Evolutionary conservation across 2,113 vertebrate species (phyloP), one percentile per base, ranked within the genome.

Genomic region (Caranx ignobilis): DNA sequence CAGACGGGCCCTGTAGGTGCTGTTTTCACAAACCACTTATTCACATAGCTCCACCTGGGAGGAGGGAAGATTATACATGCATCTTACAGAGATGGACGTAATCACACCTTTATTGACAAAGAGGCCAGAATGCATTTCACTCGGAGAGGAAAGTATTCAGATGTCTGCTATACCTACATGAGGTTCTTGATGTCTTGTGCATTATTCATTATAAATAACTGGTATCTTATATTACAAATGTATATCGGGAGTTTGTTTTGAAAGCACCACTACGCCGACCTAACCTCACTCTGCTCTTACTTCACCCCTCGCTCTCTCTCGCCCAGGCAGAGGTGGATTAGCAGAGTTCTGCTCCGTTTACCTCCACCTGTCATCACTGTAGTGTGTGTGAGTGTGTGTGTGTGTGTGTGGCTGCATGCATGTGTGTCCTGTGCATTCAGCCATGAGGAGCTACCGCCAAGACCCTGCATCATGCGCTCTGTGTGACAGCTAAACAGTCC

Each of bases 401-500:
- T 81, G 68, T 90, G 89, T 94, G 94, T 89, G 59, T 50, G 41
- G 52, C 45, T 70, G 55, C 41, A 45, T 57, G 71, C 88, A 89
- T 95, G 95, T 91, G 90, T 88, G 77, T 95, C 95, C 83, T 94
- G 95, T 95, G 96, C 95, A 96, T 88, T 97, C 95, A 97, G 94
- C 96, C 96, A 59, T 97, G 93, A 94, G 94, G 90, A 89, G 54
- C 82, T 83, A 78, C 83, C 77, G 31, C 90, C 95, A 94, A 97
- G 95, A 95, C 96, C 95, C 92, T 95, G 85, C 87, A 91, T 92
- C 91, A 92, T 90, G 93, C 92, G 93, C 95, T 95, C 81, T 94
- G 91, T 88, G 89, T 96, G 96, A 96, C 96, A 97, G 94, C 94
- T 95, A 96, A 95, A 95, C 94, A 94, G 89, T 95, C 95, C 95